These are phyloP conservation scores for Chaetorhynchus papuensis DNA, from an alignment of 2,113 vertebrate species.

Conservation along the genomic window DNA sequence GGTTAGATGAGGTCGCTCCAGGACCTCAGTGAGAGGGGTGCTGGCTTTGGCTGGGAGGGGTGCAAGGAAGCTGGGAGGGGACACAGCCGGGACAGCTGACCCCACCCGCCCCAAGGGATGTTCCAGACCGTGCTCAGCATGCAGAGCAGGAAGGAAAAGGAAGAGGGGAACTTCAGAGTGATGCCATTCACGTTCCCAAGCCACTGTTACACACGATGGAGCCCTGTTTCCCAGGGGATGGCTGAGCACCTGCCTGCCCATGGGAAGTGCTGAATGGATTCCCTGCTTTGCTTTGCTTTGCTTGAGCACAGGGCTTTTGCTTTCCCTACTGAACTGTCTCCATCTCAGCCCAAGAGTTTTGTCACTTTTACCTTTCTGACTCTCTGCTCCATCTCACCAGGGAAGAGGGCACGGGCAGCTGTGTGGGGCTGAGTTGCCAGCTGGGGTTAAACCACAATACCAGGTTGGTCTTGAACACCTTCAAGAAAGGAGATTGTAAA, in stretches of 20 bases:
- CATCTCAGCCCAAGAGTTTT: not conserved
- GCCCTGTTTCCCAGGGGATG: not conserved
- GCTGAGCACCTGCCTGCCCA: not conserved
- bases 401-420: accelerated
- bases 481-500: not conserved
- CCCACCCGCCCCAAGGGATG: not conserved
- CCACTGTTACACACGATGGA: not conserved
- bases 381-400: not conserved
- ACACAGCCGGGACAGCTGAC: not conserved
- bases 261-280: not conserved
- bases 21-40: not conserved
- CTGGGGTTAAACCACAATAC: not conserved
- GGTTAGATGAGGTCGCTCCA: not conserved
- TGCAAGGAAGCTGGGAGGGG: not conserved
- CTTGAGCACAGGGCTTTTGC: not conserved
- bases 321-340: not conserved
- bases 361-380: not conserved
- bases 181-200: not conserved
- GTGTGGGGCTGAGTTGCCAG: not conserved
- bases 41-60: not conserved
- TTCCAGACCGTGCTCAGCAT: not conserved
- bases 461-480: not conserved
- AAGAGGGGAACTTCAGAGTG: not conserved
- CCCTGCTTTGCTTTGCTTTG: not conserved
- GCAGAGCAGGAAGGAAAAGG: not conserved